These are phyloP conservation scores for Enteromius paludinosus DNA, from an alignment of 2,797 vertebrate species.

Conservation along the genomic window DNA sequence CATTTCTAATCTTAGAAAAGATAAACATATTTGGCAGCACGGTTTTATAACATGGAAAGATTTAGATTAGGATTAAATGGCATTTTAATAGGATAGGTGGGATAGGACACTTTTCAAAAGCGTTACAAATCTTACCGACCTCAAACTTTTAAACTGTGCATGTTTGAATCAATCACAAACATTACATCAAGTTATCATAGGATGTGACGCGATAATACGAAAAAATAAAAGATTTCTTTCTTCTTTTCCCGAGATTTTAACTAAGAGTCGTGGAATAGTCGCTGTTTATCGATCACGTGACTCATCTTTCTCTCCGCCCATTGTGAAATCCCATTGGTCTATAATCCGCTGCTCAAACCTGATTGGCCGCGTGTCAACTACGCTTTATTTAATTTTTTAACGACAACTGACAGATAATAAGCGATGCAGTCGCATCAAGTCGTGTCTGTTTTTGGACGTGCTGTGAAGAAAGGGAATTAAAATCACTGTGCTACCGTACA, in stretches of 20 bases:
- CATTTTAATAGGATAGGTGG: background rate
- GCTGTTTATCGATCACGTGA: too few relatives aligned
- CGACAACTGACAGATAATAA: background rate
- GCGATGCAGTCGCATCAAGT: background rate
- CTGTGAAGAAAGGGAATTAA: background rate
- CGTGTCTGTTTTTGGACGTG: background rate
- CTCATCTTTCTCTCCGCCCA: background rate
- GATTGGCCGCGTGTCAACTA: too few relatives aligned
- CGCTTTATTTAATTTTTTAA: background rate
- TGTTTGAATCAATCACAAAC: background rate
- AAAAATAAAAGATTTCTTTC: background rate
- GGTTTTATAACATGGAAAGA: too few relatives aligned
- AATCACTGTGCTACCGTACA: background rate
- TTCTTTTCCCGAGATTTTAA: background rate
- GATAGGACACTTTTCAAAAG: background rate
- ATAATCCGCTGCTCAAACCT: background rate
- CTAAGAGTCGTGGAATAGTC: background rate
- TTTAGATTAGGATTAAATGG: too few relatives aligned
- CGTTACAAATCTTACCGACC: background rate
- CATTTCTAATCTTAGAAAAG: background rate
- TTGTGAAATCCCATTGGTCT: background rate
- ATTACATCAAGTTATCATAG: background rate
- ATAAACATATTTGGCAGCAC: too few relatives aligned
- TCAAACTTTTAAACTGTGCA: background rate
- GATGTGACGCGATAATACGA: background rate